phyloP scores from a whole-genome alignment of 2,113 vertebrate genomes.

The Lampris megalopsis region DNA sequence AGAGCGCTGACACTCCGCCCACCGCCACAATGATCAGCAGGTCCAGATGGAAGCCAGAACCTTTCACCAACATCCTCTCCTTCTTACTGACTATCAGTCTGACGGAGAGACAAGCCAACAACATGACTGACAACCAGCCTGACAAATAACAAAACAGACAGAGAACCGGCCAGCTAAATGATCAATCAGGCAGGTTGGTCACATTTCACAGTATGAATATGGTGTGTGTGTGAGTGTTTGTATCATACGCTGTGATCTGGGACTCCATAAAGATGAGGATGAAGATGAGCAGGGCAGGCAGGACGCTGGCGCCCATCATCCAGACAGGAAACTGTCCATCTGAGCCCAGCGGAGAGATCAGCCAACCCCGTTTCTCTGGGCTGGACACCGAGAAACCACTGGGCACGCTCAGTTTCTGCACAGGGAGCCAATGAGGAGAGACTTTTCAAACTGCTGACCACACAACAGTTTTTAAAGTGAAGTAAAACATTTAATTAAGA shows the following conservation, averaged over 20 bases:
- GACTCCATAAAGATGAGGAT: slow-evolving; percentile 99
- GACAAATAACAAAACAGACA: background rate
- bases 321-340: slow-evolving; percentile 88
- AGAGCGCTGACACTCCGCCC: slow-evolving; percentile 90
- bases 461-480: too few species aligned
- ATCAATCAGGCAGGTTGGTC: background rate
- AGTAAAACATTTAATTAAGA: too few species aligned
- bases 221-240: background rate
- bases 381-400: slow-evolving; percentile 91
- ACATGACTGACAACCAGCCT: slow-evolving; percentile 84
- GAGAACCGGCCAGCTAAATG: background rate
- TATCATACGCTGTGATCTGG: slow-evolving; percentile 93
- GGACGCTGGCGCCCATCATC: slow-evolving; percentile 94
- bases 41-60: slow-evolving; percentile 94
- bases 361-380: slow-evolving; percentile 89
- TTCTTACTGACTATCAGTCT: slow-evolving; percentile 93
- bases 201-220: too few species aligned
- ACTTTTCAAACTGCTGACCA: too few species aligned
- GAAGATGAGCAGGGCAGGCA: slow-evolving; percentile 92
- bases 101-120: background rate
- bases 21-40: slow-evolving; percentile 92
- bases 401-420: slow-evolving; percentile 93
- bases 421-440: background rate
- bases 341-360: slow-evolving; percentile 90
- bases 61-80: slow-evolving; percentile 92